Evolutionary conservation across 1,140 invertebrate species (phyloP), one percentile per base, ranked within the genome.

Genomic region (Orius laevigatus): DNA sequence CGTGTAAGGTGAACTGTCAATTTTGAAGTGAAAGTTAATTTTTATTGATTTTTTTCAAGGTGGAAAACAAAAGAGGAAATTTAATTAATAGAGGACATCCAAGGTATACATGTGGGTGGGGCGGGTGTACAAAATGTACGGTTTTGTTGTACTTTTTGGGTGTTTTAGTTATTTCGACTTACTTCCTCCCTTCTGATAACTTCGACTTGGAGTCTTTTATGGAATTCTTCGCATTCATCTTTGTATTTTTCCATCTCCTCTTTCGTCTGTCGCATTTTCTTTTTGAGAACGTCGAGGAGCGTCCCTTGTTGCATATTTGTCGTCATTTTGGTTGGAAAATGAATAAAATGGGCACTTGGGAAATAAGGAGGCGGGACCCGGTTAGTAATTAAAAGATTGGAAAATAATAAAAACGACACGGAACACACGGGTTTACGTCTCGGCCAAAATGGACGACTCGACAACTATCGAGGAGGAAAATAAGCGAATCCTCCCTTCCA

Each of bases 221-320:
- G 81, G 64, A 79, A 82, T 64, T 92, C 87, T 66, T 93, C 87
- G 63, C 83, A 85, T 66, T 92, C 87, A 67, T 97, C 93, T 72
- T 91, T 93, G 70, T 88, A 90, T 67, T 87, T 83, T 66, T 96
- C 92, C 79, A 91, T 85, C 73, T 98, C 93, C 65, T 95, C 89
- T 71, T 94, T 94, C 53, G 93, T 88, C 65, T 91, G 86, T 58
- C 87, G 78, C 93, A 98, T 97, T 79, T 98, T 98, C 76, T 95
- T 94, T 76, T 98, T 98, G 56, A 98, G 75, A 58, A 93, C 87
- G 71, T 94, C 90, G 61, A 94, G 73, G 55, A 95, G 76, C 58
- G 82, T 82, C 60, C 84, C 84, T 70, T 84, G 80, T 63, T 78
- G 79, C 70, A 84, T 76, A 70, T 82, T 84, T 59, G 81, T 77